Base-by-base conservation (phyloP, 1,140 invertebrate species). In the Archivesica marissinica region DNA sequence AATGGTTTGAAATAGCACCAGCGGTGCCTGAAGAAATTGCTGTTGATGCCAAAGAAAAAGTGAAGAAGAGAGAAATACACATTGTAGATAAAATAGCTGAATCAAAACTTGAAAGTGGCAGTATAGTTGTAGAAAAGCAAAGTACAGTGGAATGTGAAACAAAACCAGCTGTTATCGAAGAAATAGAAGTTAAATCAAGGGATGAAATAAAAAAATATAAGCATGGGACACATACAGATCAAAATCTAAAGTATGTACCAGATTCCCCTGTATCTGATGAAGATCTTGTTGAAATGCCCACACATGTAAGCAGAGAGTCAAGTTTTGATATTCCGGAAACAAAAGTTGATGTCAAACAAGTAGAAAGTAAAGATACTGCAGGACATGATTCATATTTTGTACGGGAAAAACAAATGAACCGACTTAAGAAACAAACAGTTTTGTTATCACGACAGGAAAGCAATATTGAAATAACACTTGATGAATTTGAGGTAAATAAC, bases 271-370 rank as follows among this genome's bases (percentile, higher is more conserved):
- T 84, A 35, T 74, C 68, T 38, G 81, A 84, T 77, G 81, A 84
- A 68, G 81, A 84, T 77, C 61, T 84, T 52, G 81, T 84, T 50
- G 81, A 84, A 66, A 84, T 64, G 47, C 81, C 81, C n/a, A 76
- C 81, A 9, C 72, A 66, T 68, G 74, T 84, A 2, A 82, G 79
- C 30, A 30, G 68, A 38, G 79, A 50, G 23, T 84, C 81, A 25
- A 84, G 72, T 64, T 66, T 77, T 52, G 74, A 76, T 68, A 13
- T 44, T 39, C 28, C 41, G 11, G 56, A 39, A 66, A 39, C 50
- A 50, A 54, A 68, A 23, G 28, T 9, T 80, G 41, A 44, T 39
- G 56, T 41, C 17, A 47, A 30, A 59, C 33, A 41, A n/a, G 61
- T 44, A 39, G 78, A 80, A 41, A 30, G n/a, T n/a, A 25, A 68